Percentiles rank a stretch among this genome's conserved stretches.
Conservation (phyloP, 1,140 invertebrate species). For the Zaprionus ornatus region DNA sequence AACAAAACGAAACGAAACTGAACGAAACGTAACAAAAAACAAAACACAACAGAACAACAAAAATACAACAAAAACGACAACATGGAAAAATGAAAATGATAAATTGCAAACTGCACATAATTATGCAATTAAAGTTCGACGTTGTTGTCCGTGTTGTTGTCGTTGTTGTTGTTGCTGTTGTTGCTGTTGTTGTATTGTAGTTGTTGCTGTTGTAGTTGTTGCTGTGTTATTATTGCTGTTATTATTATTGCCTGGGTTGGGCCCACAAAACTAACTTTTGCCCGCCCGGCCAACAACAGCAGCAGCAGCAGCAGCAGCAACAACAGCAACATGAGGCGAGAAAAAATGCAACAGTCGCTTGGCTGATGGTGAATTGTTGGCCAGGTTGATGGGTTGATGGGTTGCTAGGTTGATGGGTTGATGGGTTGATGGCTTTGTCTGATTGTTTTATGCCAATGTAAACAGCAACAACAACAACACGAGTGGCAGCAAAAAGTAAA, state of each 20-base stretch:
- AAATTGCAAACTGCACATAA: constrained; percentile 84
- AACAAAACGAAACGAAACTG: constrained; percentile 25
- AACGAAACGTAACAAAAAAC: constrained; percentile 36
- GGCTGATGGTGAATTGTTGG: constrained; percentile 23
- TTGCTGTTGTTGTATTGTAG: constrained; percentile 68
- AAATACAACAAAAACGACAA: constrained; percentile 51
- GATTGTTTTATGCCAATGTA: constrained; percentile 51
- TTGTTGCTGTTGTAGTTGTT: constrained; percentile 30
- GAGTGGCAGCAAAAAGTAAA: constrained; percentile 7
- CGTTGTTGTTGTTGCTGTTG: constrained; percentile 5
- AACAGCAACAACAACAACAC: constrained; percentile 27
- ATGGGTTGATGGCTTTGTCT: constrained; percentile 10
- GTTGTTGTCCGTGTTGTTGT: constrained; percentile 51
- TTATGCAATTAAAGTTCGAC: constrained; percentile 84
- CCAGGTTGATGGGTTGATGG: neutral
- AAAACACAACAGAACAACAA: constrained; percentile 28
- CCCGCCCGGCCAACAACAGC: constrained; percentile 29
- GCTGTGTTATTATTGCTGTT: constrained; percentile 57
- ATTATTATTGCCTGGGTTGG: constrained; percentile 71
- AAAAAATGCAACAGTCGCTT: constrained; percentile 48
- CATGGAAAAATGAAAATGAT: constrained; percentile 83
- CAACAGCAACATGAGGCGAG: constrained; percentile 14
- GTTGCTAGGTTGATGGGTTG: neutral
- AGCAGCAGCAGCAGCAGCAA: constrained; percentile 25
- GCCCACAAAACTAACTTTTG: constrained; percentile 53